phyloP scores from a whole-genome alignment of 2,888 invertebrate species.

The Carterocephalus palaemon region DNA sequence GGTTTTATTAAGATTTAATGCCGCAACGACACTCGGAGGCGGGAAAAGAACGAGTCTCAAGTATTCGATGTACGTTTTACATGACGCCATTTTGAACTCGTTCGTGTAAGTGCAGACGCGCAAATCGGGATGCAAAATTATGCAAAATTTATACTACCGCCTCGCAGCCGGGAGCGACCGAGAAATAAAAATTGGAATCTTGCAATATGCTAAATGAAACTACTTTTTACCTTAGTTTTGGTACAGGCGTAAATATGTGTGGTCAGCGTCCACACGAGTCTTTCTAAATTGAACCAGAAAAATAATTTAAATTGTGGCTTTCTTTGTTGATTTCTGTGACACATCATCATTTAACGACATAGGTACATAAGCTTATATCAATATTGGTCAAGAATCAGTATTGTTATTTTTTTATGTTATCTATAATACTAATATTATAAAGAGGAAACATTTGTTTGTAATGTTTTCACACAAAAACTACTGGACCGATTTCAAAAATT shows the following conservation, averaged over 20 bases:
- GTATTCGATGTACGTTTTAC: constrained; percentile 71
- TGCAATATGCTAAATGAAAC: constrained; percentile 26
- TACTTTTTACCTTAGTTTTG: constrained; percentile 25
- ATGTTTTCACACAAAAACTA: too few species aligned
- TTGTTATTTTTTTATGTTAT: too few species aligned
- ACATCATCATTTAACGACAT: too few species aligned
- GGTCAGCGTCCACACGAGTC: constrained; percentile 23
- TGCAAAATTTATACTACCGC: constrained; percentile 26
- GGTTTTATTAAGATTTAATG: constrained; percentile 79
- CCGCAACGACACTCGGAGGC: constrained; percentile 76
- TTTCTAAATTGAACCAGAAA: too few species aligned
- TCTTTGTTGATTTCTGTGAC: too few species aligned
- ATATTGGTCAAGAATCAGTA: too few species aligned
- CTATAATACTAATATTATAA: too few species aligned
- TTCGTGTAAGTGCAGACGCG: constrained; percentile 53
- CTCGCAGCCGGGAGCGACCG: constrained; percentile 22
- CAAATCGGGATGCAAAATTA: constrained; percentile 29
- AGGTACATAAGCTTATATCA: too few species aligned
- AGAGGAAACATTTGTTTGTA: too few species aligned
- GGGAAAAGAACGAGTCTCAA: constrained; percentile 77
- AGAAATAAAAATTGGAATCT: constrained; percentile 25
- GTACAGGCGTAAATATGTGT: constrained; percentile 23
- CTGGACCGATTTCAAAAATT: too few species aligned
- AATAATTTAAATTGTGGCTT: too few species aligned
- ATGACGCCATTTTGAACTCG: constrained; percentile 72